A percentile compares a stretch with the other conserved stretches of the same genome.
Conservation (phyloP, 2,888 invertebrate genomes). For the Chalcis sispes region DNA sequence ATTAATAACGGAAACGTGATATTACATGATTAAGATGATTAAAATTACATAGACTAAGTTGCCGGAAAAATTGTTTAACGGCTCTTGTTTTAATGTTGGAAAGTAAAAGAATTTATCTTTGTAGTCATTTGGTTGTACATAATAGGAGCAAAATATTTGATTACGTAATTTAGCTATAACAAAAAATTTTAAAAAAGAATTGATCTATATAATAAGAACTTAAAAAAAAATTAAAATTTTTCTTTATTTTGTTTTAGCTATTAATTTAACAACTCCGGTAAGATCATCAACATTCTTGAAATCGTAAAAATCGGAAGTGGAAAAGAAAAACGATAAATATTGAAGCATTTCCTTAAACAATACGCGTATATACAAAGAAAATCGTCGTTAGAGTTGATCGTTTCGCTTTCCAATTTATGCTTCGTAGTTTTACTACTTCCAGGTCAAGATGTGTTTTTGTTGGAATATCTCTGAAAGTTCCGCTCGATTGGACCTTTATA, state of each 20-base stretch:
- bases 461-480: constrained; percentile 37
- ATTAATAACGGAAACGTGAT: constrained; percentile 36
- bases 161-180: not conserved
- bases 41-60: not conserved
- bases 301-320: not conserved
- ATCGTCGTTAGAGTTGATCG: constrained; percentile 32
- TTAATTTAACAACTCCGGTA: not conserved
- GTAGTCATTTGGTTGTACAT: too few species aligned
- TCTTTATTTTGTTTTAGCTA: not conserved
- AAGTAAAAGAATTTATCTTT: too few species aligned
- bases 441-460: constrained; percentile 52
- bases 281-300: too few species aligned
- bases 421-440: constrained; percentile 45
- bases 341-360: not conserved
- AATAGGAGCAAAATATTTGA: too few species aligned
- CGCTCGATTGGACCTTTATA: constrained; percentile 48
- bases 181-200: not conserved
- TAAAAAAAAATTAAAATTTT: not conserved
- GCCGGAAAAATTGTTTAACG: not conserved
- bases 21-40: not conserved
- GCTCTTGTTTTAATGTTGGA: not conserved
- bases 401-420: constrained; percentile 50
- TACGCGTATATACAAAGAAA: constrained; percentile 26
- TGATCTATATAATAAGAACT: not conserved
- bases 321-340: constrained; percentile 17